These are phyloP conservation scores for Macrophya annulata DNA, from an alignment of 2,888 invertebrate species.

Conservation along the genomic window DNA sequence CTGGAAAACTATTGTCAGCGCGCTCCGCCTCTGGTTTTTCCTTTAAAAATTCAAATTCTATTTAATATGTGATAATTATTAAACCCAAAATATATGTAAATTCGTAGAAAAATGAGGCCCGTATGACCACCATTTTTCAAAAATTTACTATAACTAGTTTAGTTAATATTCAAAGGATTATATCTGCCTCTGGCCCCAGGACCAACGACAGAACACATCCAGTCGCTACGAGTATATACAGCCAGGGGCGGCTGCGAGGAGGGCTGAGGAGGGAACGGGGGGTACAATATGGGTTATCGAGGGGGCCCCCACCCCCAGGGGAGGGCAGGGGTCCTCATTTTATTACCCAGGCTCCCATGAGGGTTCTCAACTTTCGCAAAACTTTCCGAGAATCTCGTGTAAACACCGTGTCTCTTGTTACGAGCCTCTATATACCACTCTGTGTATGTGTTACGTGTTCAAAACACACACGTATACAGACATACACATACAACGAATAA, in stretches of 20 bases:
- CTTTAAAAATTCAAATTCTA: slow-evolving; percentile 69
- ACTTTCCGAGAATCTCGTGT: slow-evolving; percentile 57
- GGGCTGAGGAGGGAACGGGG: slow-evolving; percentile 65
- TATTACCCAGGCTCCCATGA: slow-evolving; percentile 76
- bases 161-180: slow-evolving; percentile 62
- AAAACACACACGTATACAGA: not conserved
- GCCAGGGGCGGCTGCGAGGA: slow-evolving; percentile 75
- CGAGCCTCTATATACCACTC: slow-evolving; percentile 4
- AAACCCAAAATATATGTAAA: slow-evolving; percentile 60
- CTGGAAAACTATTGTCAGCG: slow-evolving; percentile 78
- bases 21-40: slow-evolving; percentile 77
- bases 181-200: slow-evolving; percentile 74
- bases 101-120: slow-evolving; percentile 69
- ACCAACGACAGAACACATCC: slow-evolving; percentile 76
- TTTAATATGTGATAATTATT: slow-evolving; percentile 20
- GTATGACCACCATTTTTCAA: slow-evolving; percentile 74
- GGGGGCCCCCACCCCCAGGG: slow-evolving; percentile 76
- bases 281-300: slow-evolving; percentile 80
- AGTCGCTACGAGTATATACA: slow-evolving; percentile 78
- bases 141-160: slow-evolving; percentile 67
- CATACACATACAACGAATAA: slow-evolving; percentile 15
- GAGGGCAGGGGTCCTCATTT: slow-evolving; percentile 79
- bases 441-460: slow-evolving; percentile 1
- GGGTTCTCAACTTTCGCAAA: slow-evolving; percentile 76
- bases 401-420: slow-evolving; percentile 48